Evolutionary conservation across 2,888 invertebrate species (phyloP), one percentile per base, ranked within the genome.

Genomic region (Pristionchus maxplancki): DNA sequence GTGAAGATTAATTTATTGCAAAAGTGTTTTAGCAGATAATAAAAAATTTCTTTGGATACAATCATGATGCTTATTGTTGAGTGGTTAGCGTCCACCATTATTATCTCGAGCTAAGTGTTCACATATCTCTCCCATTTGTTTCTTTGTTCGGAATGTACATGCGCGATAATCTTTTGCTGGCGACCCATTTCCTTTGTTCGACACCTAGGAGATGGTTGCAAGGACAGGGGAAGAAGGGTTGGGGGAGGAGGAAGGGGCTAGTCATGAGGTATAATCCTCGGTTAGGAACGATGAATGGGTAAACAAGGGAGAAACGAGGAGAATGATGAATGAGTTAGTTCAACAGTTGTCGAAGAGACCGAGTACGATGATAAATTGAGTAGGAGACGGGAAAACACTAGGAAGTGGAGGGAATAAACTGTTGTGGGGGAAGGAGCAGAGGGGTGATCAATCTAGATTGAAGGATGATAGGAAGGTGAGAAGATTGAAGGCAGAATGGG

Each of bases 251-350:
- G 64, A 28, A 15, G 64, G n/a, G 31, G 34, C 64, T 67, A 67
- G 64, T 34, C 28, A 67, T 34, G 64, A 28, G 64, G 34, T 31
- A 67, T 34, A 67, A 67, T 67, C 34, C 34, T 34, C 17, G 9
- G 31, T 34, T 34, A 37, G 34, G 71, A 37, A 71, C 37, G 8
- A 37, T 71, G 34, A 24, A 24, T 71, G 37, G 71, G 31, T 71
- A 34, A 37, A 34, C 24, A 37, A 71, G 71, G 37, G 71, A 20
- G 20, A 31, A 34, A 37, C 15, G 71, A 71, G 37, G 6, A 24
- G 37, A 71, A 71, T 71, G 71, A 71, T 71, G 34, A 71, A 71
- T 71, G 71, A 20, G 37, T 8, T 71, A 71, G 71, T 71, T 71
- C 37, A 71, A 71, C 71, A 71, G 37, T 37, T 71, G 71, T 71